Base-by-base conservation (phyloP, 1,140 invertebrate species). In the Colletes latitarsis region DNA sequence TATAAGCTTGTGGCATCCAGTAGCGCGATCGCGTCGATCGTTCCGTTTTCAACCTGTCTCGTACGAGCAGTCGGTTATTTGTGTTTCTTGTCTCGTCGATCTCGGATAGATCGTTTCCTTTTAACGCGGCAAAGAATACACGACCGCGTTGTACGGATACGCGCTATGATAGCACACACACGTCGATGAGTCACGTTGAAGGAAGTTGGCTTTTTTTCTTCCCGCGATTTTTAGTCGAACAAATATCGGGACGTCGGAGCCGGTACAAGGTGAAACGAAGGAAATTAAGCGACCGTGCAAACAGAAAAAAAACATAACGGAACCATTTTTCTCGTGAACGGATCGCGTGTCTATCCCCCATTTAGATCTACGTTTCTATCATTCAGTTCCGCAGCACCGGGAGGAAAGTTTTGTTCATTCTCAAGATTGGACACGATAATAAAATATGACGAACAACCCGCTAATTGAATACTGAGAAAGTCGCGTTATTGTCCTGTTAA, bases 201-300 rank as follows among this genome's bases (percentile, higher is more conserved):
- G 90, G 91, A 92, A 90, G 85, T 89, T 82, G 85, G 21, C 4
- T 4, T 30, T 10, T 57, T 17, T 21, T 10, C 43, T 69, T 89
- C 86, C 85, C 6, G 43, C 43, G 82, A 43, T 30, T 71, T 46
- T 81, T 82, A 57, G 52, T 63, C 85, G 67, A 71, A 66, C 77
- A 71, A 85, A 49, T 49, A 88, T 90, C 88, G 88, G 88, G 88
- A n/a, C 79, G 83, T 83, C 60, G 67, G 76, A 91, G 89, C 89
- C 89, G 85, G 90, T 70, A 88, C 90, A 92, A 92, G 90, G 90
- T 90, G 86, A 89, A 89, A 88, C 87, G 86, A 72, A 82, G 63
- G 63, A 71, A 77, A 88, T 83, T 80, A 68, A 81, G 17, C 68
- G 63, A 52, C 8, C 52, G 15, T 19, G 55, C 39, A 15, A 39